Percentiles rank a stretch among this genome's conserved stretches.
phyloP scores from a whole-genome alignment of 2,888 invertebrate genomes.

The Anoncus sp. region DNA sequence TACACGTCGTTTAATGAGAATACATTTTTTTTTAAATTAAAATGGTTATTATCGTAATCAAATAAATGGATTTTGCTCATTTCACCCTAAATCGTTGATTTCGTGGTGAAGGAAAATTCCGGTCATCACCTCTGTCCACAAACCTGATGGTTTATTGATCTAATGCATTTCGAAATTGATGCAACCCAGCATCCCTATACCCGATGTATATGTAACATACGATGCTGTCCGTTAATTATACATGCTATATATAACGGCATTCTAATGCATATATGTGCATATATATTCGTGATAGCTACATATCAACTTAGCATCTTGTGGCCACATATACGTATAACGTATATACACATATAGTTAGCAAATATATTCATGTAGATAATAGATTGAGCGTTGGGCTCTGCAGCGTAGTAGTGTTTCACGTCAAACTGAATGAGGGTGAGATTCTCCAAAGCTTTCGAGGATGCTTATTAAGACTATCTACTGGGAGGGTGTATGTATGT shows the following conservation, averaged over 20 bases:
- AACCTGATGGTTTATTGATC: constrained; percentile 14
- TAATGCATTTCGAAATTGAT: constrained; percentile 2
- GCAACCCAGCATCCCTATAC: background rate
- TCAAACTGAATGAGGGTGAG: constrained; percentile 5
- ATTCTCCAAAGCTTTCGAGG: constrained; percentile 16
- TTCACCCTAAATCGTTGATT: background rate
- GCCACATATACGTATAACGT: too few relatives aligned
- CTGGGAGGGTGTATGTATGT: background rate
- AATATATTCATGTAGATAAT: constrained; percentile 4
- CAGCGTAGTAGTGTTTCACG: constrained; percentile 4
- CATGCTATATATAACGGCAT: background rate
- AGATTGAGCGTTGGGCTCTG: constrained; percentile 3
- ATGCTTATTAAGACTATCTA: constrained; percentile 2
- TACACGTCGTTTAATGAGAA: too few relatives aligned
- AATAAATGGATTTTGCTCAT: background rate
- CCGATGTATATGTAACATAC: background rate
- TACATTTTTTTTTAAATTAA: background rate
- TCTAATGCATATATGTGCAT: background rate
- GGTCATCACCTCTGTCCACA: constrained; percentile 1
- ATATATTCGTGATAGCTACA: constrained; percentile 1
- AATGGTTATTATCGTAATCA: background rate
- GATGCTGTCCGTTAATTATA: constrained; percentile 15
- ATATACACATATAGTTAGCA: constrained; percentile 12
- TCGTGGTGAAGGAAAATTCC: background rate
- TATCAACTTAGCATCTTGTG: constrained; percentile 10